phyloP scores from a whole-genome alignment of 2,113 vertebrate genomes.

The Recurvirostra avosetta region DNA sequence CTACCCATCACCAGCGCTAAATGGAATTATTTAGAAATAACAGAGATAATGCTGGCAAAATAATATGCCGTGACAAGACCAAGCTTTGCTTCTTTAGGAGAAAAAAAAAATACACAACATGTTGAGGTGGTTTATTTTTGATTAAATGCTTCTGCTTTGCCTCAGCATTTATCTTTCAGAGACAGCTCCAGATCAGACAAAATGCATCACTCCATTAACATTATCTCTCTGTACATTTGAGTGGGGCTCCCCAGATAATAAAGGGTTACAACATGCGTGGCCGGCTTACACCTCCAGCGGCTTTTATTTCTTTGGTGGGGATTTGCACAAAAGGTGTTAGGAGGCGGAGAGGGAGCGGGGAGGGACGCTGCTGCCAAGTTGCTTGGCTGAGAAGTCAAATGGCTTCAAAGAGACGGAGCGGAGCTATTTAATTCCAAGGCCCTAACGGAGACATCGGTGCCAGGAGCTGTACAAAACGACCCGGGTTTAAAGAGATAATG shows the following conservation, averaged over 20 bases:
- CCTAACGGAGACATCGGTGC: neutral
- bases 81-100: neutral
- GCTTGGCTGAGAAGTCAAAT: constrained; percentile 39
- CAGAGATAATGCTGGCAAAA: constrained; percentile 32
- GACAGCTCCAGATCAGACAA: constrained; percentile 56
- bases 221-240: constrained; percentile 66
- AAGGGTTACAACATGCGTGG: constrained; percentile 9
- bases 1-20: constrained; percentile 40
- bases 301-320: constrained; percentile 24
- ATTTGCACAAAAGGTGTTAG: constrained; percentile 3
- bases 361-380: neutral
- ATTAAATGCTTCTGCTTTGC: constrained; percentile 63
- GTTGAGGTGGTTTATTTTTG: constrained; percentile 62
- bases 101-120: neutral
- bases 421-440: neutral
- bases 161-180: constrained; percentile 60
- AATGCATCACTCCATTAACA: constrained; percentile 65
- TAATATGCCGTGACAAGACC: constrained; percentile 17
- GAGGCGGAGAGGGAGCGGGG: neutral
- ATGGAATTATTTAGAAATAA: constrained; percentile 68
- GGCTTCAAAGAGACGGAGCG: neutral
- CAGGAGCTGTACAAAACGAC: neutral
- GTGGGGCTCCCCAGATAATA: constrained; percentile 19
- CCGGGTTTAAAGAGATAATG: neutral
- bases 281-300: neutral